Evolutionary conservation across 2,888 invertebrate species (phyloP), one percentile per base, ranked within the genome.

Genomic region (Apotomis capreana): DNA sequence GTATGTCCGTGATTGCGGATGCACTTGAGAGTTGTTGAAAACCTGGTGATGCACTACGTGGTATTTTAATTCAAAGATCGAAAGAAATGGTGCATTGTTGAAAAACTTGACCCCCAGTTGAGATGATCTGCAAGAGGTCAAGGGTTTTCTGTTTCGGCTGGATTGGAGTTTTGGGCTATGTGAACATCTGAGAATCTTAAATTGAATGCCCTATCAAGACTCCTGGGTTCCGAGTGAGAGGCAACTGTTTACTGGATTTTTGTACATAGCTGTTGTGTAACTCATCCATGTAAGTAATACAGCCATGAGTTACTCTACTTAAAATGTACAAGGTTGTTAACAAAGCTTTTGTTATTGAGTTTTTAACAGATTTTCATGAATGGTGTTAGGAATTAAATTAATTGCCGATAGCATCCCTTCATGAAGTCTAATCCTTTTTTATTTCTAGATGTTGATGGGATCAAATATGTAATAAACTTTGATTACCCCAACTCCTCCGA

Each of bases 401-500:
- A 61, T 37, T 37, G 40, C 13, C 10, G n/a, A 44, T 37, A 62
- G 5, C 12, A 62, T 54, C 15, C 13, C 40, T 44, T 44, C n/a
- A 49, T 36, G 36, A 62, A 51, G 65, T 74, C 55, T 67, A 76
- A 77, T 60, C 62, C 64, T 15, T 36, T 73, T 73, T 44, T 67
- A 52, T 80, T 89, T 92, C 84, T 94, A 98, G 98, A 98, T 95
- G 98, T 98, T 85, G 98, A 98, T 89, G 98, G 98, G 87, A 98
- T 99, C 84, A 98, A 98, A 93, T 98, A 96, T 94, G 98, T 99
- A 78, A 97, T 98, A 88, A 99, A 98, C 94, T 98, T 96, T 94
- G 98, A 98, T 94, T 99, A 98, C 91, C 98, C 98, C 70, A 97
- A 97, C 89, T 98, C 97, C 74, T 97, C 98, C 69, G 98, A 99